Evolutionary conservation across 2,888 invertebrate genomes (phyloP).

Genomic region (Cylindroiulus punctatus): DNA sequence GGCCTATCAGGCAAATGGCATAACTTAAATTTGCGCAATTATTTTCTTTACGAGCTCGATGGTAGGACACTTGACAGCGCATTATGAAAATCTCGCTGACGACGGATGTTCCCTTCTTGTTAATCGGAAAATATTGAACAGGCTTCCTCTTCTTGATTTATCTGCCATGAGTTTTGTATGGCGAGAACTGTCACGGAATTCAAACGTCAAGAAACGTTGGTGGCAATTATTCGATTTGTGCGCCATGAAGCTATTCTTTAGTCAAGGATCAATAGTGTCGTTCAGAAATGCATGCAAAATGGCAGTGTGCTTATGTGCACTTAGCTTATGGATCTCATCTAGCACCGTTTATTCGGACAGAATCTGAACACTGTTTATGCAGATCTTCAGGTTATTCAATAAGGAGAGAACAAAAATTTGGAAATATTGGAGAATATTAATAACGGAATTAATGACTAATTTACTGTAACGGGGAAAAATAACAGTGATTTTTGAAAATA

Average conservation of each 20-base stretch:
- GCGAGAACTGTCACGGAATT: constrained; percentile 27
- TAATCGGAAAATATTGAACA: constrained; percentile 54
- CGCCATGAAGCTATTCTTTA: not conserved
- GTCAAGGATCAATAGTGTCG: constrained; percentile 27
- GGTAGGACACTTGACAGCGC: constrained; percentile 53
- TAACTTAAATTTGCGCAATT: constrained; percentile 53
- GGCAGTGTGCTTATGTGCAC: not conserved
- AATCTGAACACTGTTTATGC: not conserved
- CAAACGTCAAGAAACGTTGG: constrained; percentile 44
- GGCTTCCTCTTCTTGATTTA: constrained; percentile 49
- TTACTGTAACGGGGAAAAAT: too few relatives aligned
- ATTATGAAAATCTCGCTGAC: constrained; percentile 52
- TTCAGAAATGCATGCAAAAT: constrained; percentile 28
- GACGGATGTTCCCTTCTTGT: constrained; percentile 53
- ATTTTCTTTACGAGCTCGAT: constrained; percentile 46
- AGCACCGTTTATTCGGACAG: not conserved
- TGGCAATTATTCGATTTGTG: constrained; percentile 42
- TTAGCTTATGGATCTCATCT: not conserved
- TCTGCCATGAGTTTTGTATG: constrained; percentile 8
- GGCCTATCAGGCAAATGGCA: constrained; percentile 53
- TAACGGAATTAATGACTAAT: too few relatives aligned
- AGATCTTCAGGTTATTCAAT: too few relatives aligned
- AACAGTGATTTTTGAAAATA: too few relatives aligned
- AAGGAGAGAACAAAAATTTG: too few relatives aligned
- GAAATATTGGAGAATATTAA: too few relatives aligned